A percentile compares a stretch with the other conserved stretches of the same genome.
These are phyloP conservation scores for Poeciliopsis turneri DNA, from an alignment of 2,797 vertebrate species.

Conservation along the genomic window DNA sequence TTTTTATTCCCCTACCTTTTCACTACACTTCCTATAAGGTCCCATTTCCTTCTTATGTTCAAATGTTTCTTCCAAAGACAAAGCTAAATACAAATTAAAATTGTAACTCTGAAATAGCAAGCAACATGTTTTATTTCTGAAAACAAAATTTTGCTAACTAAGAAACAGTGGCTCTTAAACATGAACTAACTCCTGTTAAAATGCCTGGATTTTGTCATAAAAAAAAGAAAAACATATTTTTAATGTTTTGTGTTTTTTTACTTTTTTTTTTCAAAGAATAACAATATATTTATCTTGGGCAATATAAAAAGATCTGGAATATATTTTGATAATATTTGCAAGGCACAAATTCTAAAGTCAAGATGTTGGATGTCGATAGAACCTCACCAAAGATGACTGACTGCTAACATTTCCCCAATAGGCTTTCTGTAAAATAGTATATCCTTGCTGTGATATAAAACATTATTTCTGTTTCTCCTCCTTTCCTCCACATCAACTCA, in stretches of 20 bases:
- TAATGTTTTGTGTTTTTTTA: not conserved
- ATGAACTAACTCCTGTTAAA: not conserved
- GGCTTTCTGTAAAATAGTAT: not conserved
- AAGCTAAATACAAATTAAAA: constrained; percentile 7
- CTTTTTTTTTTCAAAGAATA: not conserved
- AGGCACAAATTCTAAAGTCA: not conserved
- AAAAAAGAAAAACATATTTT: not conserved
- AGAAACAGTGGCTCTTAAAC: not conserved
- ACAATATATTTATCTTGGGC: not conserved
- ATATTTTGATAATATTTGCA: not conserved
- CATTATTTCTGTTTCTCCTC: no score
- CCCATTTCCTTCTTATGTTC: constrained; percentile 36
- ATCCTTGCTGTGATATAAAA: not conserved
- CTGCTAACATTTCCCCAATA: not conserved
- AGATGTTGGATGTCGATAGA: not conserved
- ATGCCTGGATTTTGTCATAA: not conserved
- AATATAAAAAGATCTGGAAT: not conserved
- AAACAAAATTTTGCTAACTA: not conserved
- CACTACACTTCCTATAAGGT: constrained; percentile 17
- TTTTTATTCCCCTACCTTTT: constrained; percentile 18
- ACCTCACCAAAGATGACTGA: not conserved
- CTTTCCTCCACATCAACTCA: not conserved
- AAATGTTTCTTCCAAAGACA: not conserved
- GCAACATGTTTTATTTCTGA: not conserved
- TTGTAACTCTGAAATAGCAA: constrained; percentile 31